Conservation (phyloP, 2,797 vertebrate genomes). For the Sebastes aleutianus region DNA sequence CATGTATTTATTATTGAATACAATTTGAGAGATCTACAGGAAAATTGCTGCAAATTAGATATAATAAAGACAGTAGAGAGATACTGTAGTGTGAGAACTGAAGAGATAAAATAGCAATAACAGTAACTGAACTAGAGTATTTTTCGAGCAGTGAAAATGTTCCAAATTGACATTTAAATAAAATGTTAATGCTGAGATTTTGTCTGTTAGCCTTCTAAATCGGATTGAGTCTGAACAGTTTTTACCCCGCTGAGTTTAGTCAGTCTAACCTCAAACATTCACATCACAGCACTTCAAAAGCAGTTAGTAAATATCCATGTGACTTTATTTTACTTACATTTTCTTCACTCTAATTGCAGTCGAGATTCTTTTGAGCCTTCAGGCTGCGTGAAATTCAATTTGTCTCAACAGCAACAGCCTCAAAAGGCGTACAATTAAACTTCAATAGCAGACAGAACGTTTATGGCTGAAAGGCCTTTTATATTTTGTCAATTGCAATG, state of each 20-base stretch:
- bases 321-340: background rate
- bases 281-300: conserved; percentile 15
- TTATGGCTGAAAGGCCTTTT: background rate
- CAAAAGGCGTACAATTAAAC: background rate
- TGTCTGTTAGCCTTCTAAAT: background rate
- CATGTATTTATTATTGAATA: background rate
- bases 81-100: background rate
- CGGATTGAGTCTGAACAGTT: background rate
- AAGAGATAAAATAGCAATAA: background rate
- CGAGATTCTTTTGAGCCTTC: background rate
- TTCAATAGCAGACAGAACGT: background rate
- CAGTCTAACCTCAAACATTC: background rate
- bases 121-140: background rate
- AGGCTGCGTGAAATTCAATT: conserved; percentile 17
- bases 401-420: background rate
- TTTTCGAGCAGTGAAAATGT: background rate
- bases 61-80: background rate
- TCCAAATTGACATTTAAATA: background rate
- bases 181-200: background rate
- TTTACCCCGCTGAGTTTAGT: background rate
- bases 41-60: background rate
- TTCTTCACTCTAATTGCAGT: conserved; percentile 1
- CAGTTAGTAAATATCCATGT: background rate
- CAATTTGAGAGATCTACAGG: background rate
- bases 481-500: background rate